phyloP scores from a whole-genome alignment of 2,888 invertebrate genomes.

The Eurytoma californica region DNA sequence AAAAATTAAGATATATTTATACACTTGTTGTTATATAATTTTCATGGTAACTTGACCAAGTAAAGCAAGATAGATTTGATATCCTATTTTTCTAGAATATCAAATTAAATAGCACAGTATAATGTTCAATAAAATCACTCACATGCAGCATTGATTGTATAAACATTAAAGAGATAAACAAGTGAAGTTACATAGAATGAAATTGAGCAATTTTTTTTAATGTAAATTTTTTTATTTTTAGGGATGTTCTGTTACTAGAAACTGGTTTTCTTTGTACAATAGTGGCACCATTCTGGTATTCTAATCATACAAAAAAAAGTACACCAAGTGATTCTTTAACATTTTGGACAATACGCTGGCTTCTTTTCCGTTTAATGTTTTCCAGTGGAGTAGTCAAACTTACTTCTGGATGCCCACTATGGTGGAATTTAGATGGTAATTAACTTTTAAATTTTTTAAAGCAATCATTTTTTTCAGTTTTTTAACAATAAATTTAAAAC shows the following conservation, averaged over 20 bases:
- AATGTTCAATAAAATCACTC: constrained; percentile 14
- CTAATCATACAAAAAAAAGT: constrained; percentile 73
- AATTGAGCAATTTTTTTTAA: neutral
- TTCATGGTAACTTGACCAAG: constrained; percentile 58
- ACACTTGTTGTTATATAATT: constrained; percentile 43
- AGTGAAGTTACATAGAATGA: neutral
- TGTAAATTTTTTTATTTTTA: constrained; percentile 64
- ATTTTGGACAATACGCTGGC: constrained; percentile 84
- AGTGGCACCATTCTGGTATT: constrained; percentile 80
- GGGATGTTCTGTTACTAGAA: constrained; percentile 86
- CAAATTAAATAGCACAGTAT: constrained; percentile 27
- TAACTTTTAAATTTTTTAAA: constrained; percentile 31
- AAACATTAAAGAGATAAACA: constrained; percentile 4
- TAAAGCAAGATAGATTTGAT: constrained; percentile 5
- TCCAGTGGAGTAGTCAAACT: constrained; percentile 84
- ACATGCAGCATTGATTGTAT: constrained; percentile 4
- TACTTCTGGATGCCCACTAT: constrained; percentile 83
- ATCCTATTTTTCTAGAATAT: constrained; percentile 23
- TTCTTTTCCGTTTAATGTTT: constrained; percentile 84
- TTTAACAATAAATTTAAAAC: constrained; percentile 6
- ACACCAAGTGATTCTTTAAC: constrained; percentile 78
- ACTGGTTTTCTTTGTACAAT: constrained; percentile 83
- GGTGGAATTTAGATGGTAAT: constrained; percentile 86
- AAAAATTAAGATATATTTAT: constrained; percentile 1
- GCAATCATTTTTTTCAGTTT: neutral